These are phyloP conservation scores for Drosophila limbata DNA, from an alignment of 2,888 invertebrate genomes.

Conservation along the genomic window DNA sequence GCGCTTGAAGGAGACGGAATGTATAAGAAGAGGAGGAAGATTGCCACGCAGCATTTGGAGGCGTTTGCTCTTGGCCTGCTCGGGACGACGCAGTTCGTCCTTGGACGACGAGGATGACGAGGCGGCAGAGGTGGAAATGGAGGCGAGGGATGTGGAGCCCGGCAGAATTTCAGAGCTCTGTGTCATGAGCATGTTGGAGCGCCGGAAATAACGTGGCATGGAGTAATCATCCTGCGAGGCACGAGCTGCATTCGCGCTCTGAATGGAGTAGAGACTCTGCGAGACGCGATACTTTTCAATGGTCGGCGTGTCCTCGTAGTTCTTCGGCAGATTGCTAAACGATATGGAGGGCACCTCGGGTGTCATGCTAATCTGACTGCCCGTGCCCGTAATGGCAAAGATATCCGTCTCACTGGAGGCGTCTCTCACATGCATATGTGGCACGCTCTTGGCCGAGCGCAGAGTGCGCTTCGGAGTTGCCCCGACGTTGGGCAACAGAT, in stretches of 20 bases:
- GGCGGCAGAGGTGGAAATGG: slow-evolving; percentile 62
- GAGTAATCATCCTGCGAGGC: slow-evolving; percentile 87
- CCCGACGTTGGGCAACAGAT: slow-evolving; percentile 61
- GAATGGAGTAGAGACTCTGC: slow-evolving; percentile 85
- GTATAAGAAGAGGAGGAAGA: slow-evolving; percentile 84
- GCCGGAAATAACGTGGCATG: slow-evolving; percentile 88
- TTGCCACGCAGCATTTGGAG: slow-evolving; percentile 84
- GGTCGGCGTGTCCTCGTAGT: slow-evolving; percentile 85
- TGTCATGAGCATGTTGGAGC: slow-evolving; percentile 82
- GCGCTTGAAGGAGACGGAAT: slow-evolving; percentile 83
- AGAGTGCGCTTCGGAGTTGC: slow-evolving; percentile 72
- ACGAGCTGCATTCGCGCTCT: slow-evolving; percentile 86
- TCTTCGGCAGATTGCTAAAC: slow-evolving; percentile 84
- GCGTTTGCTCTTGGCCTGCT: slow-evolving; percentile 84
- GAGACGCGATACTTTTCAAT: slow-evolving; percentile 85
- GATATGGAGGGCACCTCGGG: slow-evolving; percentile 86
- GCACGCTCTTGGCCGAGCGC: slow-evolving; percentile 84
- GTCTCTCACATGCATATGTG: slow-evolving; percentile 82
- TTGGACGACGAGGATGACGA: slow-evolving; percentile 68
- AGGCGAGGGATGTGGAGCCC: slow-evolving; percentile 65
- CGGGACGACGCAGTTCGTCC: slow-evolving; percentile 72
- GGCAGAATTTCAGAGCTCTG: slow-evolving; percentile 82
- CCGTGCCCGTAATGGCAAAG: slow-evolving; percentile 83
- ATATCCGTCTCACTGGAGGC: slow-evolving; percentile 85
- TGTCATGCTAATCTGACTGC: slow-evolving; percentile 85